These are phyloP conservation scores for Coregonus sp. DNA, from an alignment of 2,797 vertebrate species.

Conservation along the genomic window DNA sequence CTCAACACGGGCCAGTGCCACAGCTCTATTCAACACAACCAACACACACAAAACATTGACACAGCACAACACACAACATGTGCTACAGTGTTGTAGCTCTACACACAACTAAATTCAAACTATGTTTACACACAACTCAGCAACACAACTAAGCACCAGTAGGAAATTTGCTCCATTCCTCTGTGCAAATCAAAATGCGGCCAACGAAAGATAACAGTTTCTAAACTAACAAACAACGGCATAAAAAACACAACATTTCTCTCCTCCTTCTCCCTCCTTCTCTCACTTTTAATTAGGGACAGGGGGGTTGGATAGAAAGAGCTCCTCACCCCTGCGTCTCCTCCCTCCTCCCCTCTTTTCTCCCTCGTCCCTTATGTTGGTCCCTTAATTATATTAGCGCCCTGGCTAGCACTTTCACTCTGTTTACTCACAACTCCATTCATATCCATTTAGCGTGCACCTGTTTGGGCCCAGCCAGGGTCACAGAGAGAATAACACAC, in stretches of 20 bases:
- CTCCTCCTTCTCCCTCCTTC: constrained; percentile 46
- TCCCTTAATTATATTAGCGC: constrained; percentile 96
- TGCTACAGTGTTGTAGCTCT: neutral
- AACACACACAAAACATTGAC: constrained; percentile 11
- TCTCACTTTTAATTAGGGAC: constrained; percentile 72
- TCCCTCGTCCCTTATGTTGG: constrained; percentile 88
- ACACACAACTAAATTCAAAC: neutral
- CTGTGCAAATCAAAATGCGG: neutral
- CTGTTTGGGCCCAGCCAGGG: constrained; percentile 95
- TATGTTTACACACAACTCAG: neutral
- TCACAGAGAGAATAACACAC: constrained; percentile 56
- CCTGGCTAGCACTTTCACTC: constrained; percentile 90
- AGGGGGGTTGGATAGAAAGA: constrained; percentile 90
- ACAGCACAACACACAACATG: neutral
- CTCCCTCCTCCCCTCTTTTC: constrained; percentile 10
- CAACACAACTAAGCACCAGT: neutral
- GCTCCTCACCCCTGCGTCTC: constrained; percentile 62
- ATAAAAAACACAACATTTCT: neutral
- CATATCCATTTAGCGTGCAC: constrained; percentile 99
- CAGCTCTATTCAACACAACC: neutral
- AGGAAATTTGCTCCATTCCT: neutral
- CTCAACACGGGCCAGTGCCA: neutral
- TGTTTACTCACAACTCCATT: constrained; percentile 98
- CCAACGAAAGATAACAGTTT: neutral
- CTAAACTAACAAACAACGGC: neutral